Conservation (phyloP, 2,888 invertebrate species). For the Melinaea marsaeus region DNA sequence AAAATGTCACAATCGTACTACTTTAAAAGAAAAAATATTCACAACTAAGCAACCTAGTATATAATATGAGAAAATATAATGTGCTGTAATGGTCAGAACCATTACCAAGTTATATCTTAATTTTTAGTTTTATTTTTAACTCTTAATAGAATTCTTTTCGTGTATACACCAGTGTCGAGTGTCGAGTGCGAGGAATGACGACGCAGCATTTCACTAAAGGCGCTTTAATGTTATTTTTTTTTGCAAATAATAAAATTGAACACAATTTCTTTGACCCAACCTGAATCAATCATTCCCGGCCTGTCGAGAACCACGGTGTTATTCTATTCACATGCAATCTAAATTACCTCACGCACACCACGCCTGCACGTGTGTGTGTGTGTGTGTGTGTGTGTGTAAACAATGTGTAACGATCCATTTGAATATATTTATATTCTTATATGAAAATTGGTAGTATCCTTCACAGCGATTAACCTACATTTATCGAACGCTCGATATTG, state of each 20-base stretch:
- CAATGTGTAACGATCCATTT: background rate
- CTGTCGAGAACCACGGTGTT: conserved; percentile 29
- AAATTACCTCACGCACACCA: conserved; percentile 27
- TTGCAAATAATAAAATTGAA: conserved; percentile 16
- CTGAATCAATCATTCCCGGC: conserved; percentile 33
- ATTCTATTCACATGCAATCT: conserved; percentile 32
- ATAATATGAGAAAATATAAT: no score
- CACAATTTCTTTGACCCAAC: conserved; percentile 24
- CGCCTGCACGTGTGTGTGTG: background rate
- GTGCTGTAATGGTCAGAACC: no score
- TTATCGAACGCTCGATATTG: conserved; percentile 59
- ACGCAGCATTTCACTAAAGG: conserved; percentile 16
- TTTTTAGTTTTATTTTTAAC: background rate
- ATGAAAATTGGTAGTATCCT: conserved; percentile 46
- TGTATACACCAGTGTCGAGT: background rate
- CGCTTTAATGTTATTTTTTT: conserved; percentile 19
- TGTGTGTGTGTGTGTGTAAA: background rate
- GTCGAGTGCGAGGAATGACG: background rate
- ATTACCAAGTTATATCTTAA: no score
- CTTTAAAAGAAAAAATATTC: no score
- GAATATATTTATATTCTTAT: conserved; percentile 7
- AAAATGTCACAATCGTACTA: no score
- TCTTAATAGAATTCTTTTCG: background rate
- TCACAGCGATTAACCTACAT: conserved; percentile 64
- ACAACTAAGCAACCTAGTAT: no score